phyloP scores from a whole-genome alignment of 1,140 invertebrate genomes.

The Ceratosolen solmsi region DNA sequence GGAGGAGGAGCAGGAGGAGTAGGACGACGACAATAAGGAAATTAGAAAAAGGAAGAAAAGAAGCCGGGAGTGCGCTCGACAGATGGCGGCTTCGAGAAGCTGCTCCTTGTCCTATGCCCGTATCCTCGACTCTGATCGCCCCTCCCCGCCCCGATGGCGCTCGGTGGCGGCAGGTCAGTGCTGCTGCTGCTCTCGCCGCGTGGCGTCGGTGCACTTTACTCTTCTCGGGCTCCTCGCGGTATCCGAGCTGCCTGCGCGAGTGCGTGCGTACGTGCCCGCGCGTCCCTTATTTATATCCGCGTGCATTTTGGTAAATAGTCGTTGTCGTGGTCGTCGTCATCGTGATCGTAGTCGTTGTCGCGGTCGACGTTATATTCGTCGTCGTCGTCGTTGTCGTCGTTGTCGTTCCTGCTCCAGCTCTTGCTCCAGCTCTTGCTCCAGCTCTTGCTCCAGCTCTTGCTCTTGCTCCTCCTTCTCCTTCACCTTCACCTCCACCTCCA shows the following conservation, averaged over 20 bases:
- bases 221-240: neutral
- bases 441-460: too few relatives aligned
- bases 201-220: conserved; percentile 50
- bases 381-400: too few relatives aligned
- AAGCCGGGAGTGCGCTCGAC: neutral
- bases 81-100: conserved; percentile 26
- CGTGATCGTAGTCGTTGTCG: too few relatives aligned
- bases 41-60: neutral
- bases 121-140: neutral
- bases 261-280: neutral
- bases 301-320: too few relatives aligned
- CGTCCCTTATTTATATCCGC: neutral
- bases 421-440: too few relatives aligned
- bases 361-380: neutral
- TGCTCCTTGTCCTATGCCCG: neutral
- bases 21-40: neutral
- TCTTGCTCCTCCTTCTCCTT: too few relatives aligned
- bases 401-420: too few relatives aligned
- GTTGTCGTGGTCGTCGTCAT: too few relatives aligned
- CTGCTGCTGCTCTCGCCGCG: conserved; percentile 57
- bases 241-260: neutral
- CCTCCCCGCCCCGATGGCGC: conserved; percentile 37
- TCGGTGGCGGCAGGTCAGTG: conserved; percentile 66
- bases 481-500: too few relatives aligned
- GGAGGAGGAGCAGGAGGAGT: neutral